Conservation (phyloP, 1,140 invertebrate species). For the Drosophila novamexicana region DNA sequence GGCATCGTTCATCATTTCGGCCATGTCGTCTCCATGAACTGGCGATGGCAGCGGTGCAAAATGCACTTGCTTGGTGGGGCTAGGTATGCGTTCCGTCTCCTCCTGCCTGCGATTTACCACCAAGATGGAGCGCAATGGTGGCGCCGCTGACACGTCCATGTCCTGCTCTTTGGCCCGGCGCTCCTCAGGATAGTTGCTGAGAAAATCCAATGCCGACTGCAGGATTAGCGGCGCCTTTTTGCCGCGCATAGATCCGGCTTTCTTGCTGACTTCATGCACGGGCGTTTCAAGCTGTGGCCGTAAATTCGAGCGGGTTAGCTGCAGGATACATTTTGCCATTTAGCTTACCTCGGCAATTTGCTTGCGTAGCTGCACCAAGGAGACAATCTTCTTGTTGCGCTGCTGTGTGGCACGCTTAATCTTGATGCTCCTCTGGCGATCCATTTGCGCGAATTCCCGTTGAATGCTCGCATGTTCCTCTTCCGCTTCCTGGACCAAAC, state of each 20-base stretch:
- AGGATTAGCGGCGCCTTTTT: neutral
- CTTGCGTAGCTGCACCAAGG: slow-evolving; percentile 14
- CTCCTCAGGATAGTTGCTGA: neutral
- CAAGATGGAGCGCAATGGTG: slow-evolving; percentile 17
- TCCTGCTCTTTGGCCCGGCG: neutral
- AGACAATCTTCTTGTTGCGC: slow-evolving; percentile 27
- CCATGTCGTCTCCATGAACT: neutral
- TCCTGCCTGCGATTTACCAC: neutral
- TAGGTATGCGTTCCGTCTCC: neutral
- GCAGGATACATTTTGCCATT: neutral
- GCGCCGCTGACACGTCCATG: neutral
- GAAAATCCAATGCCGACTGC: slow-evolving; percentile 20
- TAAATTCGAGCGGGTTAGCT: too few species aligned
- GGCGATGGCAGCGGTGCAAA: slow-evolving; percentile 12
- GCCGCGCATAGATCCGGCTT: too few species aligned
- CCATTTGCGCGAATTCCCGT: neutral
- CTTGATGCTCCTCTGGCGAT: slow-evolving; percentile 17
- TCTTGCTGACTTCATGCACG: neutral
- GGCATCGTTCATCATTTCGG: neutral
- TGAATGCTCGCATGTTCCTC: neutral
- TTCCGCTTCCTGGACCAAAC: neutral
- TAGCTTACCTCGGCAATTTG: slow-evolving; percentile 16
- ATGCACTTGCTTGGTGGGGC: slow-evolving; percentile 25
- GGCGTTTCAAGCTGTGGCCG: too few species aligned
- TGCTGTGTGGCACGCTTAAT: slow-evolving; percentile 5